phyloP scores from a whole-genome alignment of 1,140 invertebrate genomes.

The Formica exsecta region DNA sequence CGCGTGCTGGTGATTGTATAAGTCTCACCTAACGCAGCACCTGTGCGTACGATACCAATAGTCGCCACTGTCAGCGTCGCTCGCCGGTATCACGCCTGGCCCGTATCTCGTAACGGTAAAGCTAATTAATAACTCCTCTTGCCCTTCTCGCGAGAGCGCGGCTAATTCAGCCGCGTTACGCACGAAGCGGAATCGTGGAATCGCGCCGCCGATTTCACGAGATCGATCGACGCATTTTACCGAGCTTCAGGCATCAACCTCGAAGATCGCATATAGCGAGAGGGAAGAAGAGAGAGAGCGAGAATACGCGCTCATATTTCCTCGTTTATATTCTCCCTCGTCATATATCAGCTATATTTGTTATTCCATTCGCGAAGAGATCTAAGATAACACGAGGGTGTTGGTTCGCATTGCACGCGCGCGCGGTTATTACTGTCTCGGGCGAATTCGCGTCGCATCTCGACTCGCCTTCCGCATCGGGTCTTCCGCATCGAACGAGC shows the following conservation, averaged over 20 bases:
- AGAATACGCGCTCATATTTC: slow-evolving; percentile 18
- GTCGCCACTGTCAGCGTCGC: slow-evolving; percentile 56
- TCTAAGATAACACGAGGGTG: slow-evolving; percentile 52
- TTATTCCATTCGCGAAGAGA: slow-evolving; percentile 46
- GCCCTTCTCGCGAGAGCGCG: neutral
- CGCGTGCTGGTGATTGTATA: slow-evolving; percentile 11
- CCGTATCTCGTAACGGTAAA: slow-evolving; percentile 63
- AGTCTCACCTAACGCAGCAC: neutral
- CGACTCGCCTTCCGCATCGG: slow-evolving; percentile 56
- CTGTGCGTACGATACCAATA: slow-evolving; percentile 1
- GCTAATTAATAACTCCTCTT: slow-evolving; percentile 66
- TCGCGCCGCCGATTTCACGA: slow-evolving; percentile 30
- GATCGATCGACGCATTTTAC: slow-evolving; percentile 39
- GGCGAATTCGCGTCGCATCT: slow-evolving; percentile 38
- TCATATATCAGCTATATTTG: slow-evolving; percentile 37
- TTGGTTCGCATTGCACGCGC: slow-evolving; percentile 45
- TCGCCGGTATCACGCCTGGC: slow-evolving; percentile 40
- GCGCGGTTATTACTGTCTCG: slow-evolving; percentile 46
- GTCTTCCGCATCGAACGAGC: slow-evolving; percentile 11
- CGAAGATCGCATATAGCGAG: neutral
- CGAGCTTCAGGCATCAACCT: slow-evolving; percentile 40
- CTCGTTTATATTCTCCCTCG: no score
- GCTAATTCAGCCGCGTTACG: slow-evolving; percentile 31
- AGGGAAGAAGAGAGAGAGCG: neutral
- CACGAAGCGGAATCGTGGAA: slow-evolving; percentile 29